phyloP scores from a whole-genome alignment of 2,113 vertebrate species.

The Paramisgurnus dabryanus region DNA sequence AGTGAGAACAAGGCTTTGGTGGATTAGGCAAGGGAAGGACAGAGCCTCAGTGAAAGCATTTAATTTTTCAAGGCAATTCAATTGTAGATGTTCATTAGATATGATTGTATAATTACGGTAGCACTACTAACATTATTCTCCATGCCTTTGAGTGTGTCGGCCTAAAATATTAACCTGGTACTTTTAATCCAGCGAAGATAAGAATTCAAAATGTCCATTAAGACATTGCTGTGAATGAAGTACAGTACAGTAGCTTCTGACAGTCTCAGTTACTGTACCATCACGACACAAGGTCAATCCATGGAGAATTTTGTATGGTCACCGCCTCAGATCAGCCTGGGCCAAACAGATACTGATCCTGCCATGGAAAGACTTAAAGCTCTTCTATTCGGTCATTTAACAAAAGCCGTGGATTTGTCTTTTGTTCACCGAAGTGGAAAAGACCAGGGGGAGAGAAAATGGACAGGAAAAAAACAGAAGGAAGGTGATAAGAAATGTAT shows the following conservation, averaged over 20 bases:
- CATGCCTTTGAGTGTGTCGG: not conserved
- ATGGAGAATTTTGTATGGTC: constrained; percentile 28
- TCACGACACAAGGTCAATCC: constrained; percentile 46
- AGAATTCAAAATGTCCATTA: not conserved
- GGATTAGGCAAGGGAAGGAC: too few species aligned
- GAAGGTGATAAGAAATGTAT: constrained; percentile 58
- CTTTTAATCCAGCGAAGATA: not conserved
- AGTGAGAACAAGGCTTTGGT: too few species aligned
- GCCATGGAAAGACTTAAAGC: not conserved
- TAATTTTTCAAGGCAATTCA: not conserved
- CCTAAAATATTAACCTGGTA: not conserved
- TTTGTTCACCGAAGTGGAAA: constrained; percentile 46
- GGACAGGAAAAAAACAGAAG: constrained; percentile 62
- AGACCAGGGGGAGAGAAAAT: constrained; percentile 55
- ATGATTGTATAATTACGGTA: not conserved
- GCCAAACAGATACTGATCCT: not conserved
- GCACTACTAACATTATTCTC: not conserved
- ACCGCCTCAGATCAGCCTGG: not conserved
- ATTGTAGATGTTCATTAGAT: not conserved
- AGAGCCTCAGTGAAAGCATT: too few species aligned
- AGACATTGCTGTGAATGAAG: constrained; percentile 2
- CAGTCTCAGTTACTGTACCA: constrained; percentile 18
- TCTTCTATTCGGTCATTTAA: constrained; percentile 13
- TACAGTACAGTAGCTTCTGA: constrained; percentile 28
- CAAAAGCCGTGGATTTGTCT: constrained; percentile 52